Conservation (phyloP, 2,113 vertebrate genomes). For the Nansenia antarctica region DNA sequence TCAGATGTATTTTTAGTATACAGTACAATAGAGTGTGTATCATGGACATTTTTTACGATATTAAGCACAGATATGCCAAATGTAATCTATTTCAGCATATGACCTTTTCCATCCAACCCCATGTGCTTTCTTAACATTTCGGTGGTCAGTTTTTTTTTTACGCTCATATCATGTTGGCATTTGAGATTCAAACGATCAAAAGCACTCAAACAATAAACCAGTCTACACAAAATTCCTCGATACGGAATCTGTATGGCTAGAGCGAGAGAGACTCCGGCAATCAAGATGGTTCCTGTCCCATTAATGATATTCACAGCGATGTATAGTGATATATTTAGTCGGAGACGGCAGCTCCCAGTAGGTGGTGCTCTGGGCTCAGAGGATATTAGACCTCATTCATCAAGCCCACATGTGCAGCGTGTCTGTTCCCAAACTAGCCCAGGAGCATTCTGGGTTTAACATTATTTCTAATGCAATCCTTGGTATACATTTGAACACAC, state of each 20-base stretch:
- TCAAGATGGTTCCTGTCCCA: constrained; percentile 58
- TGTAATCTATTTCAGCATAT: neutral
- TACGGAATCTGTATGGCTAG: neutral
- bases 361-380: constrained; percentile 60
- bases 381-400: constrained; percentile 67
- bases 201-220: neutral
- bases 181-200: neutral
- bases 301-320: constrained; percentile 22
- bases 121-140: neutral
- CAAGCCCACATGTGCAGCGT: constrained; percentile 65
- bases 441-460: too few species aligned
- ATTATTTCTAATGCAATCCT: too few species aligned
- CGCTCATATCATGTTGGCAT: neutral
- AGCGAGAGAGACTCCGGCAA: constrained; percentile 29
- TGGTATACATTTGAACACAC: too few species aligned
- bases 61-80: neutral
- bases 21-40: neutral
- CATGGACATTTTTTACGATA: neutral
- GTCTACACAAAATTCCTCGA: neutral
- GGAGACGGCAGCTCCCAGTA: constrained; percentile 48
- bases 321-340: neutral
- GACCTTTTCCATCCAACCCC: neutral
- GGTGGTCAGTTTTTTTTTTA: neutral
- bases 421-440: constrained; percentile 64
- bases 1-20: neutral